Conservation (phyloP, 2,888 invertebrate species). For the Coremacera marginata region DNA sequence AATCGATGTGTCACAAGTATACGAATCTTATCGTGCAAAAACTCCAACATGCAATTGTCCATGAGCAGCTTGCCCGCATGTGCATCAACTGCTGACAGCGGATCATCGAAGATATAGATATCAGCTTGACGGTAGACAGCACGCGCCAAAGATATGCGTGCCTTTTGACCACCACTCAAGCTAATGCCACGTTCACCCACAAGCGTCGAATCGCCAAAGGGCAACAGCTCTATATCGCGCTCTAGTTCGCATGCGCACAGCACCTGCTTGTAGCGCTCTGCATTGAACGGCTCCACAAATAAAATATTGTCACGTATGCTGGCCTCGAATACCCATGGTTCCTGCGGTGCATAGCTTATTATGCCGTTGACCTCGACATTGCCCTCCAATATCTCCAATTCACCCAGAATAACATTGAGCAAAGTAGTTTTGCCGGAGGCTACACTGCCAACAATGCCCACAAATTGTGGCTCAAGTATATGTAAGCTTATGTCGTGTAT, state of each 20-base stretch:
- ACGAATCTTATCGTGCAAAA: constrained; percentile 75
- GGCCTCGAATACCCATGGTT: constrained; percentile 84
- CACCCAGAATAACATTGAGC: constrained; percentile 80
- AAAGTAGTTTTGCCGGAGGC: constrained; percentile 82
- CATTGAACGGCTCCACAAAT: constrained; percentile 81
- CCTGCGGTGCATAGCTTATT: constrained; percentile 83
- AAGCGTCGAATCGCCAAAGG: constrained; percentile 70
- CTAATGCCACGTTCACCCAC: constrained; percentile 78
- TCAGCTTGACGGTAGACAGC: constrained; percentile 81
- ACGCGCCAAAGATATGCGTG: constrained; percentile 80
- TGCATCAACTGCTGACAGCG: constrained; percentile 82
- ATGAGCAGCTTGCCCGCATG: constrained; percentile 81
- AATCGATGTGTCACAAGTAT: constrained; percentile 80
- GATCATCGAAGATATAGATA: constrained; percentile 83
- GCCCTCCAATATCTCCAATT: constrained; percentile 76
- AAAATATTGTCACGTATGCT: constrained; percentile 92
- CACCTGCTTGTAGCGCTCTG: constrained; percentile 70
- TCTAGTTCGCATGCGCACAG: constrained; percentile 74
- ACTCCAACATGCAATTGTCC: constrained; percentile 76
- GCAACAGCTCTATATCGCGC: constrained; percentile 76
- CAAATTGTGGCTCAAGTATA: constrained; percentile 57
- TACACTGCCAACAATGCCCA: constrained; percentile 78
- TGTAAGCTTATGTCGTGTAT: constrained; percentile 70
- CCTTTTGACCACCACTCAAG: constrained; percentile 82
- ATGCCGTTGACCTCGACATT: constrained; percentile 74